Percentiles rank a stretch among this genome's conserved stretches.
Conservation (phyloP, 1,140 invertebrate species). For the Geopemphigus sp. region DNA sequence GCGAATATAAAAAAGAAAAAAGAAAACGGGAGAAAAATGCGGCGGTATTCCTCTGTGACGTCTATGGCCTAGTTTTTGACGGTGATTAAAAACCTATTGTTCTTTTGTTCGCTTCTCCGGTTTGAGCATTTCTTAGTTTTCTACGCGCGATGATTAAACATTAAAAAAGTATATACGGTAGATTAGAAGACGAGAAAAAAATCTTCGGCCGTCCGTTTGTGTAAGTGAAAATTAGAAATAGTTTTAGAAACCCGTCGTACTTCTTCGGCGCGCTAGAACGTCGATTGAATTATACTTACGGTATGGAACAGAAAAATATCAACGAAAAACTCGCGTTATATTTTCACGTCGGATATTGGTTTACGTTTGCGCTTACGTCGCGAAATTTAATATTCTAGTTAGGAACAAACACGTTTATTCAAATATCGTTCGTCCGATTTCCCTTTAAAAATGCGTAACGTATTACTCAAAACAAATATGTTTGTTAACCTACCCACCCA, state of each 20-base stretch:
- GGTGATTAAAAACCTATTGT: constrained; percentile 47
- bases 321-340: no score
- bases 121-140: constrained; percentile 13
- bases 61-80: constrained; percentile 13
- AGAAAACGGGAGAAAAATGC: neutral
- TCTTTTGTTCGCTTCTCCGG: constrained; percentile 37
- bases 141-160: constrained; percentile 30
- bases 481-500: no score
- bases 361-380: no score
- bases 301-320: neutral
- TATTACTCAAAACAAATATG: no score
- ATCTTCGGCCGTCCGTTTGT: neutral
- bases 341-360: no score
- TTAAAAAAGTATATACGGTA: neutral
- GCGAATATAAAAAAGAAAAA: neutral
- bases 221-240: constrained; percentile 12
- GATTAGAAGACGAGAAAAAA: constrained; percentile 34
- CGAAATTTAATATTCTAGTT: no score
- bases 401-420: no score
- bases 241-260: neutral
- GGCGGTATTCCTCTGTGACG: neutral
- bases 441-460: no score
- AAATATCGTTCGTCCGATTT: no score
- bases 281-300: constrained; percentile 3
- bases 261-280: neutral